These are phyloP conservation scores for Amblyornis subalaris DNA, from an alignment of 2,113 vertebrate genomes.

Conservation along the genomic window DNA sequence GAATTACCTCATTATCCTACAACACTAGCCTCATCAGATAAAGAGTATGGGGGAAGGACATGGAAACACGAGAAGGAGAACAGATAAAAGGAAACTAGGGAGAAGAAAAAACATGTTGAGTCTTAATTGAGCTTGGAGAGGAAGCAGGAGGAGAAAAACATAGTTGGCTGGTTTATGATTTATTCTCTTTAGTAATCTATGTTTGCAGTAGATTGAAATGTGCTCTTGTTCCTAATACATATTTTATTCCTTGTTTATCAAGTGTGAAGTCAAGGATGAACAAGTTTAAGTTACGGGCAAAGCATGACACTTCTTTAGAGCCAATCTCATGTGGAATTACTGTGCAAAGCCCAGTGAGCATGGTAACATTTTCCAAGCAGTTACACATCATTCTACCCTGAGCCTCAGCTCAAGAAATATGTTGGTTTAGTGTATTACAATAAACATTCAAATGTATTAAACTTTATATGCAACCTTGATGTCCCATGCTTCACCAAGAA, in stretches of 20 bases:
- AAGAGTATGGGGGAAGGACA: not conserved
- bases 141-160: constrained; percentile 11
- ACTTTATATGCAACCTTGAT: not conserved
- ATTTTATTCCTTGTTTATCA: constrained; percentile 13
- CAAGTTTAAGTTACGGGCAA: not conserved
- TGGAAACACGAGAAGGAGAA: constrained; percentile 3
- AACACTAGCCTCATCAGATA: constrained; percentile 9
- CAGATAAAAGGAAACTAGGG: constrained; percentile 24
- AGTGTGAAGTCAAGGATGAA: not conserved
- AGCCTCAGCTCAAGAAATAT: not conserved
- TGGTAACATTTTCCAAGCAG: not conserved
- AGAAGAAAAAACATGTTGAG: constrained; percentile 28
- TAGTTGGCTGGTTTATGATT: constrained; percentile 1
- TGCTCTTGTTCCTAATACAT: not conserved
- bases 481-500: not conserved
- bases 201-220: not conserved
- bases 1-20: constrained; percentile 51
- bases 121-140: constrained; percentile 38
- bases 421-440: not conserved
- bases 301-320: not conserved
- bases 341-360: not conserved
- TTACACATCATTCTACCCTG: not conserved
- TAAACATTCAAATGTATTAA: not conserved
- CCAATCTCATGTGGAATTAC: not conserved
- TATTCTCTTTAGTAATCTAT: constrained; percentile 22